Base-by-base conservation (phyloP, 2,113 vertebrate species). In the Hiodon alosoides region DNA sequence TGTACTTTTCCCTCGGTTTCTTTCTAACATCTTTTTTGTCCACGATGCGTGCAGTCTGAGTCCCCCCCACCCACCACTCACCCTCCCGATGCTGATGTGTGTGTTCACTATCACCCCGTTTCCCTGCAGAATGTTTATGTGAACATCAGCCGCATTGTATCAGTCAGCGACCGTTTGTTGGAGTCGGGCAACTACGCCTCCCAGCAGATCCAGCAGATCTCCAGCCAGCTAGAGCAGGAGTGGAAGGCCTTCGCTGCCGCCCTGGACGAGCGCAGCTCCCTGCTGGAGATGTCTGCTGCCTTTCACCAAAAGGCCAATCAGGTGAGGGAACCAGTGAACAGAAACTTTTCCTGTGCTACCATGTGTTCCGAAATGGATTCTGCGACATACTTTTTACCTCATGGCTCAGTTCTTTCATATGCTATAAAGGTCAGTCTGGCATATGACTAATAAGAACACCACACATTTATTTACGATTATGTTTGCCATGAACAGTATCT, bases 91-190 rank as follows among this genome's bases (percentile, higher is more conserved):
- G 31, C 31, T 31, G 31, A 31, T 31, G 62, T 61, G 69, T 75
- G 0, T 67, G 65, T 60, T 81, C 69, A 9, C 66, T 52, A 5
- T 50, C 69, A 67, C 31, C 65, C 54, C 75, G 6, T 5, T 64
- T 80, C 69, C 85, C 73, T 55, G 0, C 76, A 99, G 97, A 98
- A 99, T 47, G 97, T 99, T 74, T 99, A 98, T 2, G 97, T 99
- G 76, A 99, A 99, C 89, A 98, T 99, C 82, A 98, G 94, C 83
- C 95, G 97, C 78, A 98, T 99, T 85, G 95, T 98, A 94, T 97
- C 97, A 0, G 96, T 98, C 47, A 96, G 95, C 51, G 97, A 91
- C 80, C 94, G 97, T 61, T 86, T 99, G 83, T 90, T 98, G 1
- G 97, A 99, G 85, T 94, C 94, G 0, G 96, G 96, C 77, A 96